Evolutionary conservation across 2,797 vertebrate genomes (phyloP).

Genomic region (Thaleichthys pacificus): DNA sequence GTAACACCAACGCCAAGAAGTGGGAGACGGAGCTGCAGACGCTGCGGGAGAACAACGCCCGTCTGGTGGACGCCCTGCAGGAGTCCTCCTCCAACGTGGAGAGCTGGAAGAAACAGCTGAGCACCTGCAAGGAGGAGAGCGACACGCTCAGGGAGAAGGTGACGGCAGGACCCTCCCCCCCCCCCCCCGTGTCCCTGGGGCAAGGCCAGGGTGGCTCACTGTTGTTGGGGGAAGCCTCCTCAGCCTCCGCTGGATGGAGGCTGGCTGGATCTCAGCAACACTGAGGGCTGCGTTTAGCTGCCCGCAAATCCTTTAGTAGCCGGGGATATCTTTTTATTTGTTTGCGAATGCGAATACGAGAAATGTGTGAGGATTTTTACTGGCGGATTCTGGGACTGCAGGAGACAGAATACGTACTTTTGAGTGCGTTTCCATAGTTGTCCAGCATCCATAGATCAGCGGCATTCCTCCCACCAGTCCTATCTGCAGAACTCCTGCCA

Average conservation of each 20-base stretch:
- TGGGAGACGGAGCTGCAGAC: conserved; percentile 93
- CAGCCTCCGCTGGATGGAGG: no score
- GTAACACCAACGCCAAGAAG: conserved; percentile 88
- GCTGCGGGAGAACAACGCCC: conserved; percentile 89
- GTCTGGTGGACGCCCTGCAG: conserved; percentile 85
- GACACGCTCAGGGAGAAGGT: conserved; percentile 88
- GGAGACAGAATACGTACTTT: conserved; percentile 24
- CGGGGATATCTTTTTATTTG: no score
- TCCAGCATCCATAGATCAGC: conserved; percentile 31
- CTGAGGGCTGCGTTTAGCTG: no score
- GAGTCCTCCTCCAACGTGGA: conserved; percentile 89
- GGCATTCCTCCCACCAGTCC: no score
- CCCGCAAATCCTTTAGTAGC: no score
- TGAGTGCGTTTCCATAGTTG: conserved; percentile 11
- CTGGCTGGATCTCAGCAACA: no score
- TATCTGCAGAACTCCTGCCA: conserved; percentile 4
- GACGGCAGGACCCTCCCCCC: conserved; percentile 24
- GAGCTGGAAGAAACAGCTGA: conserved; percentile 92
- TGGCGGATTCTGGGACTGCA: background rate
- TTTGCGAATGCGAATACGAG: no score
- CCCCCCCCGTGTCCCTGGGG: background rate
- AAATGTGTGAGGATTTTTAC: no score
- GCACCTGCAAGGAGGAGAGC: conserved; percentile 87
- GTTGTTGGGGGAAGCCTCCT: no score
- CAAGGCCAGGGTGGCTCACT: no score